Evolutionary conservation across 1,140 invertebrate species (phyloP), one percentile per base, ranked within the genome.

Genomic region (Procambarus clarkii): DNA sequence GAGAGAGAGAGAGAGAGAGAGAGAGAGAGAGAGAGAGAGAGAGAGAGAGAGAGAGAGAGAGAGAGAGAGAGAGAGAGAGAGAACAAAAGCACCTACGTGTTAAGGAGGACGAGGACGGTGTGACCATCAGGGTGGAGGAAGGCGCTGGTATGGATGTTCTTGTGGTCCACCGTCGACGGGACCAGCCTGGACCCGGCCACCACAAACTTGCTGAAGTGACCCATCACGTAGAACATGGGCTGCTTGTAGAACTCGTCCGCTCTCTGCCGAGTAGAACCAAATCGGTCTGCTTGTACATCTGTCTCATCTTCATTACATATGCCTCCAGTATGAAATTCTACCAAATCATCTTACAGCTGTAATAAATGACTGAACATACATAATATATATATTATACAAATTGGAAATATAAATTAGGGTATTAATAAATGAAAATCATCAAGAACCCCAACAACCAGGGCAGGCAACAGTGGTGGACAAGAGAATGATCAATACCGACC

Each of bases 41-140:
- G 15, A 9, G 9, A 48, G n/a, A n/a, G n/a, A n/a, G n/a, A n/a
- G n/a, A n/a, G n/a, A n/a, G n/a, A n/a, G n/a, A n/a, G n/a, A n/a
- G n/a, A n/a, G n/a, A n/a, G n/a, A n/a, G n/a, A n/a, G n/a, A n/a
- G n/a, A n/a, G n/a, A n/a, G n/a, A n/a, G n/a, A n/a, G n/a, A n/a
- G n/a, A n/a, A n/a, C n/a, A n/a, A 2, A n/a, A 18, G 45, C 7
- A 7, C 18, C 2, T 44, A 48, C 45, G 46, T 54, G 24, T 76
- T 48, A 50, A 58, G 78, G 1, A 64, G 46, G 64, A 54, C 46
- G 0, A 98, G 96, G 84, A 98, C 95, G 54, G 98, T 96, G 0
- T 97, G 95, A 0, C 97, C 94, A 94, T 98, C 97, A 0, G 97
- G 97, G 93, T 95, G 95, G 93, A 98, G 93, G 96, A 98, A 0